Percentiles rank a stretch among this genome's conserved stretches.
Evolutionary conservation across 2,113 vertebrate genomes (phyloP).

Genomic region (Cathartes aura): DNA sequence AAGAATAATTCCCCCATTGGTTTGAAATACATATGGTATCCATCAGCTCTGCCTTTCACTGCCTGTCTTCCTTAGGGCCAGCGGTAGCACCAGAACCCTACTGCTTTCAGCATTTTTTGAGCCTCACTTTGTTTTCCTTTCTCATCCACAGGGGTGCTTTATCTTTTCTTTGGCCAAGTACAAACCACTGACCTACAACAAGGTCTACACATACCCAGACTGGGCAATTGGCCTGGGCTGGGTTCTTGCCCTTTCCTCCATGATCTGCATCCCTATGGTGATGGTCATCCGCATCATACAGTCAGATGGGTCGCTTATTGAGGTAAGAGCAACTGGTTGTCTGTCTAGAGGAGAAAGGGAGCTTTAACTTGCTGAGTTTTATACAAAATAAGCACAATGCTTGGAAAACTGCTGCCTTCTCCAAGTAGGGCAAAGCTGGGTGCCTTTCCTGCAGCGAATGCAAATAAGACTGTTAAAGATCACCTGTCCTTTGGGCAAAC

Average conservation of each 20-base stretch:
- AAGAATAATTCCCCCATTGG: background rate
- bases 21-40: background rate
- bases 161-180: constrained; percentile 96
- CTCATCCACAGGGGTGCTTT: constrained; percentile 89
- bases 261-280: constrained; percentile 96
- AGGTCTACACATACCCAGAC: constrained; percentile 91
- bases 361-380: background rate
- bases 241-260: constrained; percentile 92
- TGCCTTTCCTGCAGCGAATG: background rate
- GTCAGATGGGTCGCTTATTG: constrained; percentile 91
- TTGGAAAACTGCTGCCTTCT: background rate
- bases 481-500: constrained; percentile 20
- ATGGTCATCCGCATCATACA: constrained; percentile 91
- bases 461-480: constrained; percentile 5
- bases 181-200: constrained; percentile 96
- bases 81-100: background rate
- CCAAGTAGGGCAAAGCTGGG: background rate
- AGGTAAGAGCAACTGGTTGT: constrained; percentile 77
- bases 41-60: background rate
- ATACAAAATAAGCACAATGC: background rate
- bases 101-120: background rate
- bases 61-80: background rate
- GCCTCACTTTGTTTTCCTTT: background rate
- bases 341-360: background rate
- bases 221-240: constrained; percentile 97